Evolutionary conservation across 2,888 invertebrate species (phyloP).

Genomic region (Acleris literana): DNA sequence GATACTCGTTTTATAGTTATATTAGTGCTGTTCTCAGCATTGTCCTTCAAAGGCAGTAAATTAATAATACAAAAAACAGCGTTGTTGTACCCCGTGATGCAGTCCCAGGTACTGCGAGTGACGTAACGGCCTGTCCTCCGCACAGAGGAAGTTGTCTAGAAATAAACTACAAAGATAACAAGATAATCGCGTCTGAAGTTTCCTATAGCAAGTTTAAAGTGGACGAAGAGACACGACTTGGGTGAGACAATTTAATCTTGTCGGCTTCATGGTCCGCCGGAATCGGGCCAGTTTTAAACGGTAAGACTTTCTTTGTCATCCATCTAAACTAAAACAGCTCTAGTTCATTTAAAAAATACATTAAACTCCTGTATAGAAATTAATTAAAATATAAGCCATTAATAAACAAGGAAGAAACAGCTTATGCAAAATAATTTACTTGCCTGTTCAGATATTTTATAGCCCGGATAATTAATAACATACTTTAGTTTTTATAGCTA

Average conservation of each 20-base stretch:
- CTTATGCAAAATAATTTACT: conserved; percentile 21
- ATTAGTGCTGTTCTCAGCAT: too few species aligned
- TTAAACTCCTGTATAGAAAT: conserved; percentile 46
- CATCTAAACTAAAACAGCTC: conserved; percentile 53
- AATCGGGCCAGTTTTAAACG: conserved; percentile 65
- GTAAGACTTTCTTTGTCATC: conserved; percentile 67
- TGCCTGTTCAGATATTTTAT: neutral
- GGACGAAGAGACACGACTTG: conserved; percentile 59
- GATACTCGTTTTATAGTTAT: too few species aligned
- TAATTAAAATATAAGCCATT: conserved; percentile 52
- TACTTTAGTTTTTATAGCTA: too few species aligned
- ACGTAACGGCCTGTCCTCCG: conserved; percentile 3
- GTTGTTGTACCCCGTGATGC: conserved; percentile 2
- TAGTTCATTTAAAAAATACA: conserved; percentile 59
- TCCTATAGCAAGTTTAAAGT: conserved; percentile 66
- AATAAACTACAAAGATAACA: conserved; percentile 67
- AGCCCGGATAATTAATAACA: neutral
- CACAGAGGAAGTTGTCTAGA: conserved; percentile 22
- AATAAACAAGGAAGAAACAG: conserved; percentile 26
- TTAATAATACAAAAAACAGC: neutral
- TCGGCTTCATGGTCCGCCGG: conserved; percentile 60
- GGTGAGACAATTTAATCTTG: conserved; percentile 75
- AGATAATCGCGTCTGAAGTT: conserved; percentile 70
- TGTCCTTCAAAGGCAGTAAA: too few species aligned
- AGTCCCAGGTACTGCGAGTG: conserved; percentile 9